These are phyloP conservation scores for Pseudomyrmex dendroicus DNA, from an alignment of 1,140 invertebrate species.

Conservation along the genomic window DNA sequence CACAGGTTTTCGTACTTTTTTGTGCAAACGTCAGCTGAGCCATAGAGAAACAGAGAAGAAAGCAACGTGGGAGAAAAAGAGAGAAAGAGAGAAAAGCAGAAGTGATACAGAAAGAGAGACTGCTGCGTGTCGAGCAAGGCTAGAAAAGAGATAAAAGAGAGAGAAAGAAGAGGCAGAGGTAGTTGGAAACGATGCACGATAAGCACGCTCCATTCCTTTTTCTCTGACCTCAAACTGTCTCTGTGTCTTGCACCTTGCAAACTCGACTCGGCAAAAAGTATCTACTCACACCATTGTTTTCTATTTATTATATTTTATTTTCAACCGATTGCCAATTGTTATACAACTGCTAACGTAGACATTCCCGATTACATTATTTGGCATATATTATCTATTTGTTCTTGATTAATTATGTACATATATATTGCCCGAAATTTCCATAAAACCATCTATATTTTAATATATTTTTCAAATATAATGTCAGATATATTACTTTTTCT, in stretches of 20 bases:
- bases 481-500: no score
- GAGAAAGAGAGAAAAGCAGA: neutral
- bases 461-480: no score
- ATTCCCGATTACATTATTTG: neutral
- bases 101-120: slow-evolving; percentile 32
- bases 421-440: no score
- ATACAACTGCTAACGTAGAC: slow-evolving; percentile 63
- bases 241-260: slow-evolving; percentile 47
- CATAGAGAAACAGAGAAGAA: slow-evolving; percentile 17
- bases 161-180: slow-evolving; percentile 66
- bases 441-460: no score
- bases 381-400: no score
- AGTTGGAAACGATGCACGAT: slow-evolving; percentile 84
- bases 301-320: slow-evolving; percentile 61
- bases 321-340: slow-evolving; percentile 73
- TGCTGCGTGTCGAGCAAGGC: slow-evolving; percentile 59
- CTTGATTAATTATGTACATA: no score
- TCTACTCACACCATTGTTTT: neutral
- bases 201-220: slow-evolving; percentile 83
- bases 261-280: slow-evolving; percentile 25
- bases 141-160: slow-evolving; percentile 58
- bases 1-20: slow-evolving; percentile 72
- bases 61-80: neutral
- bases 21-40: slow-evolving; percentile 80
- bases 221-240: slow-evolving; percentile 76